Base-by-base conservation (phyloP, 2,797 vertebrate genomes). In the Syngnathus acus region DNA sequence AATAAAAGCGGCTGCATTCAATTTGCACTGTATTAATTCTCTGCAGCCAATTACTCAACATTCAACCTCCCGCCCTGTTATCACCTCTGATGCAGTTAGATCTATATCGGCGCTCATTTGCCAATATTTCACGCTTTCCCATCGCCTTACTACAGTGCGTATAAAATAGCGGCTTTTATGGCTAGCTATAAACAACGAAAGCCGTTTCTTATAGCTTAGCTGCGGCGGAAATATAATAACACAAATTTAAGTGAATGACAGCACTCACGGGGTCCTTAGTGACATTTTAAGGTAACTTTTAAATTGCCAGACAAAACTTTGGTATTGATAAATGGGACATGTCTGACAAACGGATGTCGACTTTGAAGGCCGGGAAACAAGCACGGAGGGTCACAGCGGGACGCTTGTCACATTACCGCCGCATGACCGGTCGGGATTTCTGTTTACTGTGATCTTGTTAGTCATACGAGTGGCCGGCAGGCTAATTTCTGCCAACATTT, bases 381-480 rank as follows among this genome's bases (percentile, higher is more conserved):
- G 48, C 21, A 19, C 26, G 26, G 50, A 75, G 67, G 32, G 21
- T 59, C 82, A 47, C 80, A 78, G 83, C 73, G 68, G 76, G 78
- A 65, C 63, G 65, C 76, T 72, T 64, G 26, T 32, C 26, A 37
- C 68, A 79, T 81, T 83, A 83, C 71, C 53, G 65, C 62, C 38
- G 67, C 69, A n/a, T 2, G 23, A 67, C 50, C 71, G 72, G 59
- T 21, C 62, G 47, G 65, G 73, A 68, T 67, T 72, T 57, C 66
- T 80, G 73, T 83, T 85, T 73, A 70, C 71, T 45, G 13, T 26
- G 40, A 45, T 69, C 65, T 63, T 78, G 73, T 73, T 62, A 60
- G 68, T 85, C 79, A 70, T 75, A 78, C 77, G 65, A 55, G 55
- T 45, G 38, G 76, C 73, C 74, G 54, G 72, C 77, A 73, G 72